Conservation (phyloP, 2,888 invertebrate species). For the Lasioglossum morio region DNA sequence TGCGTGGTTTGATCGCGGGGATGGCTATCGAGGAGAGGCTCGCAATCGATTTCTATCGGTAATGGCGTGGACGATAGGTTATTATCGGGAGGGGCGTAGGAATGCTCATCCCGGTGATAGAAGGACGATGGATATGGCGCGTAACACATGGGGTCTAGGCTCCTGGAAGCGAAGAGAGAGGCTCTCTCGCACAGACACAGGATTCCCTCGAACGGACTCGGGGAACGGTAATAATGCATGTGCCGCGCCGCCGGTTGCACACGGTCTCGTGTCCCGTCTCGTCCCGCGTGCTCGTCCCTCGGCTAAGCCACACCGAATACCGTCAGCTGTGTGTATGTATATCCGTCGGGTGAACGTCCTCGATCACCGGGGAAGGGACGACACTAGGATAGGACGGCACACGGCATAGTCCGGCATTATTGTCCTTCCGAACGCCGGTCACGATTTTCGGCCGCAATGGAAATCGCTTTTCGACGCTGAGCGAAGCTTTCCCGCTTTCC, state of each 20-base stretch:
- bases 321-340: conserved; percentile 35
- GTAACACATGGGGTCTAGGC: conserved; percentile 66
- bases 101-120: conserved; percentile 56
- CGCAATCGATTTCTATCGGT: conserved; percentile 74
- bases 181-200: neutral
- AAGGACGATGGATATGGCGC: conserved; percentile 53
- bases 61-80: conserved; percentile 69
- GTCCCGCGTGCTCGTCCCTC: neutral
- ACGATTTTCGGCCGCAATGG: conserved; percentile 58
- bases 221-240: conserved; percentile 52
- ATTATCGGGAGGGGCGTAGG: conserved; percentile 65
- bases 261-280: conserved; percentile 17
- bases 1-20: neutral
- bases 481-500: conserved; percentile 24
- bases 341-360: conserved; percentile 54
- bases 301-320: conserved; percentile 50
- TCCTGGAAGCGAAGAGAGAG: conserved; percentile 34
- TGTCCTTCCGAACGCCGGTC: conserved; percentile 50
- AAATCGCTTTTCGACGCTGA: conserved; percentile 52
- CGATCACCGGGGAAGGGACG: conserved; percentile 29
- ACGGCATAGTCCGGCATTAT: conserved; percentile 29
- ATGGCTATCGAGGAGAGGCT: conserved; percentile 32
- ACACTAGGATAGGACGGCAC: neutral
- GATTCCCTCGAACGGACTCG: conserved; percentile 1
- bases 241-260: conserved; percentile 29